Base-by-base conservation (phyloP, 1,140 invertebrate species). In the Tetragnatha versicolor region DNA sequence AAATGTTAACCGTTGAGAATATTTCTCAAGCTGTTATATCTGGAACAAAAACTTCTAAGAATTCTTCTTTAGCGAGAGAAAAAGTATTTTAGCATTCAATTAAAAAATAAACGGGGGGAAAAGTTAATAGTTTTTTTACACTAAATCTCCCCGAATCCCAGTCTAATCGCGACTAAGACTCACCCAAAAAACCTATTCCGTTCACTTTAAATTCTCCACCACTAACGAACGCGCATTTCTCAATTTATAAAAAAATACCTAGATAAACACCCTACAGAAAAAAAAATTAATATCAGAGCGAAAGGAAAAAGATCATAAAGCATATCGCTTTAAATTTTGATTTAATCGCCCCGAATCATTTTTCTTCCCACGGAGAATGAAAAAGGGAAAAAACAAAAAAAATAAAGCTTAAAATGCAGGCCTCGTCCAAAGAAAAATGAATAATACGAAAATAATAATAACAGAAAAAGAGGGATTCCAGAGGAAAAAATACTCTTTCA, bases 381-480 rank as follows among this genome's bases (percentile, higher is more conserved):
- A 42, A 66, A 66, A 58, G 1, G 4, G 29, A 12, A 20, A n/a
- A 53, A 22, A 53, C 33, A 37, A 51, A 51, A 20, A 61, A 37
- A 45, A 66, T n/a, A 37, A 45, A 37, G 17, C 9, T 31, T 20
- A 53, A 53, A 53, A 66, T 66, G 49, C 66, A 53, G 51, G 37
- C 29, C 49, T 69, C 66, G 47, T 69, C 66, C 51, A 53, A 53
- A 12, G 31, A 69, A 69, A 47, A 53, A 66, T 66, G 63, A 69
- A 69, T 69, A 69, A 69, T 69, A 69, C 29, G 49, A 69, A 69
- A 69, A 69, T 53, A 69, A 69, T 69, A 69, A 69, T 69, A 69
- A 69, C 53, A 69, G 29, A 22, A 69, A 69, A 51, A 47, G 20
- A 47, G 27, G 20, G 17, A 27, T 17, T 29, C 20, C 10, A 45